Evolutionary conservation across 2,888 invertebrate species (phyloP).

Genomic region (Pelosia muscerda): DNA sequence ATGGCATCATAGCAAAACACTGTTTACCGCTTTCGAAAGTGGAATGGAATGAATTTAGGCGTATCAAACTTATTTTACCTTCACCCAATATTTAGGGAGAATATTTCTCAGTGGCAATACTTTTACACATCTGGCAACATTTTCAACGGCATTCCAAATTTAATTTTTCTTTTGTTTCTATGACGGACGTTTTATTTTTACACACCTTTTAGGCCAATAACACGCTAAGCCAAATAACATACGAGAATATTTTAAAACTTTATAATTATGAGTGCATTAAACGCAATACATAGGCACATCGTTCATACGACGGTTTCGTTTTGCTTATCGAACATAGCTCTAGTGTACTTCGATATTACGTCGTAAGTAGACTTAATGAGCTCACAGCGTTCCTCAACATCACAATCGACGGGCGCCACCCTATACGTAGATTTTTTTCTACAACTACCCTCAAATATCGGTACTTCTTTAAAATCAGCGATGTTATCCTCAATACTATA

Average conservation of each 20-base stretch:
- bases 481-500: slow-evolving; percentile 71
- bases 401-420: slow-evolving; percentile 75
- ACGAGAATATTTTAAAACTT: slow-evolving; percentile 34
- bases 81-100: slow-evolving; percentile 36
- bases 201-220: slow-evolving; percentile 52
- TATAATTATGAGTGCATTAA: slow-evolving; percentile 42
- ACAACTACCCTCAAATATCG: slow-evolving; percentile 42
- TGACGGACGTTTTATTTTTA: slow-evolving; percentile 47
- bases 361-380: slow-evolving; percentile 81
- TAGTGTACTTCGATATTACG: slow-evolving; percentile 79
- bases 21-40: slow-evolving; percentile 62
- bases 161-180: slow-evolving; percentile 24
- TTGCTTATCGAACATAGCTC: slow-evolving; percentile 82
- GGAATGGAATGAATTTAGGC: slow-evolving; percentile 78
- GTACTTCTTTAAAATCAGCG: slow-evolving; percentile 49
- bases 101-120: slow-evolving; percentile 45
- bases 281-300: slow-evolving; percentile 64
- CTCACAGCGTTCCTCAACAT: slow-evolving; percentile 79
- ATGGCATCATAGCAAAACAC: slow-evolving; percentile 80
- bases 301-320: slow-evolving; percentile 82
- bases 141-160: slow-evolving; percentile 35
- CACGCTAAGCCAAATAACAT: slow-evolving; percentile 49
- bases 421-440: slow-evolving; percentile 68
- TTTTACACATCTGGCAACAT: slow-evolving; percentile 31
- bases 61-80: slow-evolving; percentile 66